A percentile compares a stretch with the other conserved stretches of the same genome.
phyloP scores from a whole-genome alignment of 2,797 vertebrate species.

The Scolopax rusticola region DNA sequence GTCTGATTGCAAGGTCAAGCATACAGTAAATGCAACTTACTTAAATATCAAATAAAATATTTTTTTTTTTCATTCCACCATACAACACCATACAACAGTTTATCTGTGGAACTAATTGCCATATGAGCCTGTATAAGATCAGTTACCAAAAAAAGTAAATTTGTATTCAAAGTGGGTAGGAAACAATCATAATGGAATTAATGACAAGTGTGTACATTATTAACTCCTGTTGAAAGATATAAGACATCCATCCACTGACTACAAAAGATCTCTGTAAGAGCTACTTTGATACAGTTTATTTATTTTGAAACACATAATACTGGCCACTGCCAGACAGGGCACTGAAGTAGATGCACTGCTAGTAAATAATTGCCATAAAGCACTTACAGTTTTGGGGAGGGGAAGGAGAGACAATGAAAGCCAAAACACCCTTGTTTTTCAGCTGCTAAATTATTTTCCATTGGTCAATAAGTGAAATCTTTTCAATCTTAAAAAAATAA shows the following conservation, averaged over 20 bases:
- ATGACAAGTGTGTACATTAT: background rate
- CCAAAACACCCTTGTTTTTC: background rate
- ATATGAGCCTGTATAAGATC: background rate
- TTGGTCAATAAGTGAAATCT: background rate
- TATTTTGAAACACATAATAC: background rate
- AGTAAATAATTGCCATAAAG: background rate
- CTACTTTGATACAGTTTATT: background rate
- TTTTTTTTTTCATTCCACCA: background rate
- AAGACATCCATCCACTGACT: background rate
- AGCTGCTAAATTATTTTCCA: background rate
- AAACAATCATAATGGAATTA: background rate
- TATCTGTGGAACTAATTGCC: background rate
- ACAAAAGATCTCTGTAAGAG: background rate
- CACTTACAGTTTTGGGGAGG: background rate
- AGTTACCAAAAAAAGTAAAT: background rate
- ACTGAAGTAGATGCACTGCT: background rate
- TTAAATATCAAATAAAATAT: background rate
- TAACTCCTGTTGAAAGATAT: background rate
- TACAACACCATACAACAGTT: background rate
- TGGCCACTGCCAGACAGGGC: background rate
- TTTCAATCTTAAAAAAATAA: background rate
- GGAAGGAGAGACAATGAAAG: background rate
- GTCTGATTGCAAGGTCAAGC: background rate
- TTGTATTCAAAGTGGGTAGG: background rate
- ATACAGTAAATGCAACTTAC: background rate